Percentiles rank a stretch among this genome's conserved stretches.
Conservation (phyloP, 2,113 vertebrate genomes). For the Galbula dea region DNA sequence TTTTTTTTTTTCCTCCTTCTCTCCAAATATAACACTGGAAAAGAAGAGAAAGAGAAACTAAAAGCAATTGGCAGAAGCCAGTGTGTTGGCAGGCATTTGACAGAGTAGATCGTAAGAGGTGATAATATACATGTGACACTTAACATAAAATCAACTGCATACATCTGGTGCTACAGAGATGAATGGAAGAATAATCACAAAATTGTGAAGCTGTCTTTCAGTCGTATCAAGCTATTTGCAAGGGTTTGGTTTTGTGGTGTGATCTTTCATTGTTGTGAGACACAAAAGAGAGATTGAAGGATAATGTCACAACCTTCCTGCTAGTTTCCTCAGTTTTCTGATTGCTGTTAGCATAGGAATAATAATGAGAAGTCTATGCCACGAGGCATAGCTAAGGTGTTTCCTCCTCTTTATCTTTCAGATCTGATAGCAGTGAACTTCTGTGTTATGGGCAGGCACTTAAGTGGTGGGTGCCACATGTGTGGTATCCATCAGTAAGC, state of each 20-base stretch:
- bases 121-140: not conserved
- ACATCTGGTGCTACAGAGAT: not conserved
- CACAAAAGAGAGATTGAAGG: not conserved
- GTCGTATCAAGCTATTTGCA: not conserved
- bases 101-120: not conserved
- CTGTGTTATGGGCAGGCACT: not conserved
- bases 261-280: not conserved
- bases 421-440: not conserved
- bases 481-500: not conserved
- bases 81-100: not conserved
- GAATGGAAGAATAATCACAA: not conserved
- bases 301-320: not conserved
- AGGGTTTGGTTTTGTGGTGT: not conserved
- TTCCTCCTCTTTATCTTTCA: not conserved
- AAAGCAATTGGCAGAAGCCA: not conserved
- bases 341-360: not conserved
- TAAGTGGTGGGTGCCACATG: not conserved
- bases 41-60: constrained; percentile 9
- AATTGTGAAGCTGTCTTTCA: not conserved
- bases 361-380: not conserved
- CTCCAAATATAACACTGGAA: not conserved
- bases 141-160: not conserved
- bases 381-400: not conserved
- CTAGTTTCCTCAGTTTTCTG: not conserved
- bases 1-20: accelerated